Percentiles rank a stretch among this genome's conserved stretches.
These are phyloP conservation scores for Anastrepha ludens DNA, from an alignment of 1,140 invertebrate genomes.

Conservation along the genomic window DNA sequence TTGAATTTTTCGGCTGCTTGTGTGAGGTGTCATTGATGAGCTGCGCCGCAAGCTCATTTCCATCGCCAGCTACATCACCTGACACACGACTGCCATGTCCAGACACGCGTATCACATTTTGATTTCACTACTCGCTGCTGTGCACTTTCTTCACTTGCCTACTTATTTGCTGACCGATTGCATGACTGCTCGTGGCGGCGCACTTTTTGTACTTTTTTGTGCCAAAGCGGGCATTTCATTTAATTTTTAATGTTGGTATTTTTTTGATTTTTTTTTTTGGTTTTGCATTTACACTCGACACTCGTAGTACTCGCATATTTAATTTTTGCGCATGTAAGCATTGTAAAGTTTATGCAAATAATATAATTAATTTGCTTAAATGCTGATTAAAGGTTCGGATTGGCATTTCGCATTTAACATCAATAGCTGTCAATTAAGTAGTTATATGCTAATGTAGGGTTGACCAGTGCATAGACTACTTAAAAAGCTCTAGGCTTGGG, in stretches of 20 bases:
- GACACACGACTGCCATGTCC: constrained; percentile 11
- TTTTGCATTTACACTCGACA: not conserved
- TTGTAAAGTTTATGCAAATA: constrained; percentile 44
- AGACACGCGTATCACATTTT: constrained; percentile 38
- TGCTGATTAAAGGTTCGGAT: not conserved
- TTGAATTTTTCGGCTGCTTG: not conserved
- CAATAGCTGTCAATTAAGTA: not conserved
- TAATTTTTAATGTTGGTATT: not conserved
- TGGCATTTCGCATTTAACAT: not conserved
- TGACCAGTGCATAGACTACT: too few relatives aligned
- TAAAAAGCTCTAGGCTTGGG: too few relatives aligned
- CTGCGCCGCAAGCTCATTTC: constrained; percentile 33
- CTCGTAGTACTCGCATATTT: not conserved
- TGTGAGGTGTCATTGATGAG: constrained; percentile 39
- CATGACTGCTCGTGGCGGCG: constrained; percentile 27
- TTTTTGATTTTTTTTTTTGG: not conserved
- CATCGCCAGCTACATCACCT: not conserved
- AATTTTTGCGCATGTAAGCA: not conserved
- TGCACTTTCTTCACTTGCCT: constrained; percentile 28
- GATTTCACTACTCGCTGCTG: not conserved
- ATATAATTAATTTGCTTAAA: constrained; percentile 12
- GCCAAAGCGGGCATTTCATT: too few relatives aligned
- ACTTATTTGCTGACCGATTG: constrained; percentile 44
- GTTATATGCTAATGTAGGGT: not conserved
- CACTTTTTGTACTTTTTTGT: not conserved